phyloP scores from a whole-genome alignment of 2,113 vertebrate species.

The Vireo altiloquus region DNA sequence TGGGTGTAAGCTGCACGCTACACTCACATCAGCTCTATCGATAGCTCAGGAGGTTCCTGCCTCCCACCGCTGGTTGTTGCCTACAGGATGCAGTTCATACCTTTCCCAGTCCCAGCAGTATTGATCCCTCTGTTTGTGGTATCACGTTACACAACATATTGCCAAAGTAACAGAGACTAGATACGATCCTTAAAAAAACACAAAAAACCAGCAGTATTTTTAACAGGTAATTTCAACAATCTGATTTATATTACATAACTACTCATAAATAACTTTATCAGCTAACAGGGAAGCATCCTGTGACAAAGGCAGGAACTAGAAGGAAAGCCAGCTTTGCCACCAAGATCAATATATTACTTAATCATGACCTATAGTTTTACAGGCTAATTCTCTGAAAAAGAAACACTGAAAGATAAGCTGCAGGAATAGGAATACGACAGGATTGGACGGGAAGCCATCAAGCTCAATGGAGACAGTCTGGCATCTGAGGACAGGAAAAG shows the following conservation, averaged over 20 bases:
- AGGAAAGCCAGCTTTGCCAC: neutral
- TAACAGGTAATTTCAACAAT: neutral
- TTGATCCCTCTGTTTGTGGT: neutral
- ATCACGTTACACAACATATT: neutral
- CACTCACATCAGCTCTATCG: neutral
- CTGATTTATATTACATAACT: neutral
- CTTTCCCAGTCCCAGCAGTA: neutral
- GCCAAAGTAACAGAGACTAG: neutral
- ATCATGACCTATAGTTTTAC: neutral
- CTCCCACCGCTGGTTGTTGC: neutral
- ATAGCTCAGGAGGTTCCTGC: neutral
- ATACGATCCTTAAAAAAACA: neutral
- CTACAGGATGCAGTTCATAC: neutral
- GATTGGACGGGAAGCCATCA: neutral
- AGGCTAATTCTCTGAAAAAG: neutral
- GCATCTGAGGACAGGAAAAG: neutral
- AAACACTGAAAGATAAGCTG: neutral
- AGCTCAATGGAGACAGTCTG: neutral
- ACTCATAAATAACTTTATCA: neutral
- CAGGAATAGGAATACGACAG: neutral
- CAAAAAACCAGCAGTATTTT: neutral
- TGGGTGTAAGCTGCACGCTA: neutral
- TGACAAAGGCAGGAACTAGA: neutral
- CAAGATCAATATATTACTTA: neutral
- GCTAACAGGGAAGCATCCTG: neutral